These are phyloP conservation scores for Ambastaia sidthimunki DNA, from an alignment of 2,797 vertebrate species.

Conservation along the genomic window DNA sequence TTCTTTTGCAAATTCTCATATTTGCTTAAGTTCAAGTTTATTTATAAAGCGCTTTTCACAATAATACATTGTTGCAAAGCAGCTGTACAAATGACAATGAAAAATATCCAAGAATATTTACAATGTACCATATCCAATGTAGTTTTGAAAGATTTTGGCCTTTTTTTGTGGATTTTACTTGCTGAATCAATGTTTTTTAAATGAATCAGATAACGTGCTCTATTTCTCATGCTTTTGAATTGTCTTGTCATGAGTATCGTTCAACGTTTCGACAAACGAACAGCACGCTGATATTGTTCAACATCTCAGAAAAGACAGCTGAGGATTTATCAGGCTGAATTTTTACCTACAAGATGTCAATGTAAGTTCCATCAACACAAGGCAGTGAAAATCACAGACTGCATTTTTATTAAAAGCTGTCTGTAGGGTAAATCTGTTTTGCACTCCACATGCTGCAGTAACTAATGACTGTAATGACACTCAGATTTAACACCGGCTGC, in stretches of 20 bases:
- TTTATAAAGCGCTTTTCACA: too few relatives aligned
- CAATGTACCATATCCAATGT: too few relatives aligned
- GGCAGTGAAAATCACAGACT: constrained; percentile 21
- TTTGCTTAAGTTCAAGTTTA: too few relatives aligned
- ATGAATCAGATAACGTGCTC: constrained; percentile 27
- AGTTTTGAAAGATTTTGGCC: too few relatives aligned
- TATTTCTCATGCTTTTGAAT: constrained; percentile 17
- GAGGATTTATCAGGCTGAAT: constrained; percentile 41
- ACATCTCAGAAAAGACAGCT: constrained; percentile 19
- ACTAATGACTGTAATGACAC: constrained; percentile 63
- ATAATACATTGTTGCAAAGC: too few relatives aligned
- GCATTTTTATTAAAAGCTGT: constrained; percentile 23
- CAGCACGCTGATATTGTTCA: neutral
- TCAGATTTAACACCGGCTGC: constrained; percentile 57
- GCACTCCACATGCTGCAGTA: constrained; percentile 49
- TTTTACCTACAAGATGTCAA: constrained; percentile 34
- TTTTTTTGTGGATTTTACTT: constrained; percentile 1
- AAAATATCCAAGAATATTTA: too few relatives aligned
- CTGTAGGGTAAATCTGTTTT: constrained; percentile 29
- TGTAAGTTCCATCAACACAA: constrained; percentile 26
- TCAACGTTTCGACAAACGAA: constrained; percentile 33
- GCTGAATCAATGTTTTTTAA: constrained; percentile 22
- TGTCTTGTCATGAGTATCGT: constrained; percentile 30
- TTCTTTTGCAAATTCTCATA: neutral
- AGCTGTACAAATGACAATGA: too few relatives aligned